Conservation (phyloP, 2,888 invertebrate genomes). For the Acheta domesticus region DNA sequence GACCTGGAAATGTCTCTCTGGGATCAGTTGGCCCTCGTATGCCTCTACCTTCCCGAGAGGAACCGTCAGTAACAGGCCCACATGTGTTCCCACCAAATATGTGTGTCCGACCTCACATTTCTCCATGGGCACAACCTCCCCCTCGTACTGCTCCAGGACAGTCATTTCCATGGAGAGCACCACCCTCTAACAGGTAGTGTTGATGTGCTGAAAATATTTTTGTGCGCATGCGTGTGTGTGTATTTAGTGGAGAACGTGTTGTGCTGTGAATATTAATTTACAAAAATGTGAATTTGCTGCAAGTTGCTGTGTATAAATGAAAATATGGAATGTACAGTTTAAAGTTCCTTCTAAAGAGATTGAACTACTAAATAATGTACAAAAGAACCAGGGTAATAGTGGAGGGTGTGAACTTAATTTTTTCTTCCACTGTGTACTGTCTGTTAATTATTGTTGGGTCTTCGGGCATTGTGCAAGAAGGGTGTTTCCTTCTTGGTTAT, state of each 20-base stretch:
- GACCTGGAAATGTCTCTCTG: not conserved
- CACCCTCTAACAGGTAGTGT: slow-evolving; percentile 20
- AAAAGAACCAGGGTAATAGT: slow-evolving; percentile 11
- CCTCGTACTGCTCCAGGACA: slow-evolving; percentile 12
- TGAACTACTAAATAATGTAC: not conserved
- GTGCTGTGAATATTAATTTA: not conserved
- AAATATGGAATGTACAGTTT: not conserved
- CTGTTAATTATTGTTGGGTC: not conserved
- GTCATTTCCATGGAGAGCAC: slow-evolving; percentile 21
- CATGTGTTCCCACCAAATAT: not conserved
- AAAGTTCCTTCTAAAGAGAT: not conserved
- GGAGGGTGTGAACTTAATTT: not conserved
- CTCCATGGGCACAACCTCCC: slow-evolving; percentile 19
- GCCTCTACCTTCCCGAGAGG: not conserved
- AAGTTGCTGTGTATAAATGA: slow-evolving; percentile 7
- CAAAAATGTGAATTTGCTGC: not conserved
- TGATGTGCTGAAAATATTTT: not conserved
- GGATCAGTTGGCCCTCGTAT: not conserved
- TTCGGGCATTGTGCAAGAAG: not conserved
- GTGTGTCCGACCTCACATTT: not conserved
- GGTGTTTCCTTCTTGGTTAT: not conserved
- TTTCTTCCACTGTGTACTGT: slow-evolving; percentile 18
- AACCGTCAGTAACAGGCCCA: not conserved
- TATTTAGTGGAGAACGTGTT: not conserved
- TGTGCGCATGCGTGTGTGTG: not conserved